Base-by-base conservation (phyloP, 2,888 invertebrate genomes). In the Theretra japonica region DNA sequence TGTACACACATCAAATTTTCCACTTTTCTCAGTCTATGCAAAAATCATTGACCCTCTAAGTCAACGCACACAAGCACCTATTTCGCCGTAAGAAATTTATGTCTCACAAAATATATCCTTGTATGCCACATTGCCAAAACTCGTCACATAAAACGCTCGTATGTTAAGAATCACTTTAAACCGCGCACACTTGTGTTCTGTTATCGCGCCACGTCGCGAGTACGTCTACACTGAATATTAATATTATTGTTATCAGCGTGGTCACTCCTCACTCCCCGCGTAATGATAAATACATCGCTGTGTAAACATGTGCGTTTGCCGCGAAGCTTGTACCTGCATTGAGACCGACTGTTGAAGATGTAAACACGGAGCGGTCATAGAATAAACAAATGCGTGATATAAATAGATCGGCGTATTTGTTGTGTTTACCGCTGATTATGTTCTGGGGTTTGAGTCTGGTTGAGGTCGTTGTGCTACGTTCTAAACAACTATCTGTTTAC, bases 351-450 rank as follows among this genome's bases (percentile, higher is more conserved):
- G n/a, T 53, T 53, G 33, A 65, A 48, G 65, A 83, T 83, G 83
- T 87, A 85, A 88, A 90, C 87, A 88, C 75, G 83, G 79, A 81
- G 83, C 79, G 82, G 76, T 57, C 90, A 90, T 76, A 89, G 90
- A 90, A 70, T 81, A 83, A 69, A 68, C 23, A 68, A 59, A 41
- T 21, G 25, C 19, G 5, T 41, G 21, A 33, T 21, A 21, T 58
- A 23, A 41, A 58, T 69, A 65, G 65, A 65, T 23, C 48, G 48
- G 65, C 19, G 25, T 59, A 28, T 41, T 65, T 4, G 41, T 65
- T 53, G 17, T 53, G 50, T 53, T 53, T 53, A n/a, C 50, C 4
- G 53, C 17, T 53, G 19, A 0, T 4, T 2, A 17, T 53, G 53
- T 53, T 53, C 4, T 53, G 5, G 53, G 41, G 41, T 53, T 53